Evolutionary conservation across 2,888 invertebrate genomes (phyloP).

Genomic region (Gortyna flavago): DNA sequence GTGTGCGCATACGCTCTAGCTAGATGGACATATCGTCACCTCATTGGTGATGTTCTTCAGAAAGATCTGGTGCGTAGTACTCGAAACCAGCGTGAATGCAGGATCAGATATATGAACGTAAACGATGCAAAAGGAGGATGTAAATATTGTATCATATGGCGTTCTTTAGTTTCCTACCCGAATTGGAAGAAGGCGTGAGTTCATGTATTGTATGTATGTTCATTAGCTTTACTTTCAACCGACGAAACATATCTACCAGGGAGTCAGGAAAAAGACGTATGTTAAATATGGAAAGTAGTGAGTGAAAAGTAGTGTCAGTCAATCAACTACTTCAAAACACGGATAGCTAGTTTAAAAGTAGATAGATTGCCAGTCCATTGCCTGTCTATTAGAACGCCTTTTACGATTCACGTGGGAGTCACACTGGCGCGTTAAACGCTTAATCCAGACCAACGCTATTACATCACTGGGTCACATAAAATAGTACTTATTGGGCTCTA

Average conservation of each 20-base stretch:
- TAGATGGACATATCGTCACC: too few relatives aligned
- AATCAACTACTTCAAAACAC: background rate
- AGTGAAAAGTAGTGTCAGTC: background rate
- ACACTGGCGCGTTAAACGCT: conserved; percentile 26
- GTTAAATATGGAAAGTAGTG: background rate
- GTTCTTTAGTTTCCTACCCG: background rate
- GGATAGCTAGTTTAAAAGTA: conserved; percentile 16
- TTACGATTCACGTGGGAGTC: conserved; percentile 41
- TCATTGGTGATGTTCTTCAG: too few relatives aligned
- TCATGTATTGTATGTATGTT: background rate
- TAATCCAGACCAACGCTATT: conserved; percentile 38
- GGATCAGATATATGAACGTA: background rate
- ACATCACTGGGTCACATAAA: conserved; percentile 36
- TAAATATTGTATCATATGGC: background rate
- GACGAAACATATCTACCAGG: too few relatives aligned
- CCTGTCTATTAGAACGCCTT: conserved; percentile 10
- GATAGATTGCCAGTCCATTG: conserved; percentile 1
- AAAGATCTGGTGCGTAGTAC: too few relatives aligned
- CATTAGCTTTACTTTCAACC: too few relatives aligned
- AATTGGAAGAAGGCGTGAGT: too few relatives aligned
- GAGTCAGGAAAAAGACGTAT: too few relatives aligned
- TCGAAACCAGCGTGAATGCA: too few relatives aligned
- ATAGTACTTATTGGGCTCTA: conserved; percentile 24
- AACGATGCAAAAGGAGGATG: background rate
- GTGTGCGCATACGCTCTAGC: too few relatives aligned